A percentile compares a stretch with the other conserved stretches of the same genome.
phyloP scores from a whole-genome alignment of 2,888 invertebrate species.

The Hypomecis atomaria region DNA sequence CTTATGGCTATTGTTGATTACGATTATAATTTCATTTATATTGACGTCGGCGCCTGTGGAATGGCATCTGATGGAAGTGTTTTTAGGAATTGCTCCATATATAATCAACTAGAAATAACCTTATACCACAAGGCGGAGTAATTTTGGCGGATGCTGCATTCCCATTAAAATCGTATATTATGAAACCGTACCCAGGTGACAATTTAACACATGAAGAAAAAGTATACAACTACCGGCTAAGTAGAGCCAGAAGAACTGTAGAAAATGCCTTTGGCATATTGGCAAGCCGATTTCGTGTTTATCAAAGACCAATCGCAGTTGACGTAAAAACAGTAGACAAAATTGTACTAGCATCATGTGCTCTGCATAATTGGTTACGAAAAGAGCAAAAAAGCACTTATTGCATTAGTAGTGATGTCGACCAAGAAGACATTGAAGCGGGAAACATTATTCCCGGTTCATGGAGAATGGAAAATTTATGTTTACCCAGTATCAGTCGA shows the following conservation, averaged over 20 bases:
- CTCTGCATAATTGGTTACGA: conserved; percentile 35
- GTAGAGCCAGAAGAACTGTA: conserved; percentile 34
- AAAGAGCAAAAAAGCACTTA: conserved; percentile 31
- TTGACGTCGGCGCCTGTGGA: conserved; percentile 37
- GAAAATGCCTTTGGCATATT: conserved; percentile 40
- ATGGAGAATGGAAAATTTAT: conserved; percentile 32
- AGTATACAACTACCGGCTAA: conserved; percentile 36
- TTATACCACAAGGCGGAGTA: conserved; percentile 28
- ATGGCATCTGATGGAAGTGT: conserved; percentile 35
- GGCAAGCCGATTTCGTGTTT: conserved; percentile 24
- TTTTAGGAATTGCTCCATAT: conserved; percentile 33
- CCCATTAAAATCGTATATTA: neutral
- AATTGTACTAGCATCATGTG: conserved; percentile 34
- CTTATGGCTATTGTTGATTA: conserved; percentile 35
- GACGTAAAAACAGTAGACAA: conserved; percentile 29
- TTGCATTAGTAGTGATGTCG: conserved; percentile 28
- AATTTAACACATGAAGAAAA: conserved; percentile 25
- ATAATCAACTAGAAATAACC: conserved; percentile 28
- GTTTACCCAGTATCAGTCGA: conserved; percentile 32
- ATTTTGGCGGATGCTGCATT: conserved; percentile 31
- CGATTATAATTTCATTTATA: conserved; percentile 31
- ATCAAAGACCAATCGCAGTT: conserved; percentile 30
- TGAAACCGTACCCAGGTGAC: conserved; percentile 29
- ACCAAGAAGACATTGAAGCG: conserved; percentile 31
- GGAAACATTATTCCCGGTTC: conserved; percentile 31